Evolutionary conservation across 2,797 vertebrate species (phyloP), one percentile per base, ranked within the genome.

Genomic region (Linurgus olivaceus): DNA sequence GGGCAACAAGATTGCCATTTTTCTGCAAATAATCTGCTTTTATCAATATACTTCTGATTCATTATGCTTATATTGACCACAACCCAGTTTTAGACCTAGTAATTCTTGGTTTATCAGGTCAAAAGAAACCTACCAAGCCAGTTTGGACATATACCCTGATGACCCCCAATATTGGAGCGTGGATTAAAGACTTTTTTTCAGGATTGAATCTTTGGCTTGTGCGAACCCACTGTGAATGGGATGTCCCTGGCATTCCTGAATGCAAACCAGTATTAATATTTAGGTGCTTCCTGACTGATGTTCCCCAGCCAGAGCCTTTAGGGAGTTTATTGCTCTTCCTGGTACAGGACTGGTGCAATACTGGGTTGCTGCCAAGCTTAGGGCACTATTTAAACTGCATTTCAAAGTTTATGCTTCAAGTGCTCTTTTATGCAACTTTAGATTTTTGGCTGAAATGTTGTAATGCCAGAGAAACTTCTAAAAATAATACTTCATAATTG

Each of bases 401-500:
- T 93, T 92, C 82, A 85, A 85, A 66, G 87, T 85, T 95, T 95
- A 74, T 16, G 58, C 75, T 90, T 89, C 23, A 21, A 91, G 72
- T 62, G 81, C 61, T 95, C 44, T 92, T 91, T 91, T 77, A 93
- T 37, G 51, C 24, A 88, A 75, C 91, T 88, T 83, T 8, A 86
- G 87, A 65, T 75, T 83, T 90, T 77, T 68, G 75, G 52, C 42
- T 86, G 73, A 94, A 94, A 90, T 48, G 48, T 52, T 85, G 50
- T 58, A 88, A 86, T 0, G 1, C 47, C 5, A 1, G 76, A 48
- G 42, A 91, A 91, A 84, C 0, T 0, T 65, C 90, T 93, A 86
- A 95, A 94, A 96, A 91, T 89, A 94, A 93, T 78, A 48, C 11
- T 38, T 93, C 45, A 62, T 78, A 94, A 94, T 67, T 91, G 82